Evolutionary conservation across 2,797 vertebrate genomes (phyloP).

Genomic region (Pristis pectinata): DNA sequence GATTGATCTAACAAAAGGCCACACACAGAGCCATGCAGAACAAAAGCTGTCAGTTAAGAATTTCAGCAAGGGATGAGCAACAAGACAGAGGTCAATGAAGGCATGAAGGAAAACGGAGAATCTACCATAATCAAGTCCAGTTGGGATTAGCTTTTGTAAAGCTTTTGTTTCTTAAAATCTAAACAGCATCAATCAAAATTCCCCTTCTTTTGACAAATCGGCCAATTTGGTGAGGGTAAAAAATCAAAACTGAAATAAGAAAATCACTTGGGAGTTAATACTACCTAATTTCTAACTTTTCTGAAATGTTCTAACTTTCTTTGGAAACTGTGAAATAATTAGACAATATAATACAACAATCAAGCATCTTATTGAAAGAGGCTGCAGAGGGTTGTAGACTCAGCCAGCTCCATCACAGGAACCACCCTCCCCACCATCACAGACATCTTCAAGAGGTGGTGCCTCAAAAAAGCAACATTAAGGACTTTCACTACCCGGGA

Average conservation of each 20-base stretch:
- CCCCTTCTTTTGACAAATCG: not conserved
- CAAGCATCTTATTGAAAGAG: not conserved
- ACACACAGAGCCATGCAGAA: not conserved
- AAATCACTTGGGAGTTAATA: not conserved
- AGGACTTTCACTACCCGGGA: too few relatives aligned
- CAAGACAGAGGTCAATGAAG: not conserved
- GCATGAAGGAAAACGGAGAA: not conserved
- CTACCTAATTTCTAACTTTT: not conserved
- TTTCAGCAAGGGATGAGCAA: not conserved
- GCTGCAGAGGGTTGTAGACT: too few relatives aligned
- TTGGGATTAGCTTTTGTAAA: not conserved
- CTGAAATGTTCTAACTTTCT: not conserved
- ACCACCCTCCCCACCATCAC: too few relatives aligned
- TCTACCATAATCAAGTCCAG: not conserved
- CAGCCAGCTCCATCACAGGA: too few relatives aligned
- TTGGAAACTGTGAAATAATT: not conserved
- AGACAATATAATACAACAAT: not conserved
- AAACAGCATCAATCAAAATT: constrained; percentile 31
- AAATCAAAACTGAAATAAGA: not conserved
- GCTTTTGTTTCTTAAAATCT: not conserved
- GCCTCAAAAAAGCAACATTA: too few relatives aligned
- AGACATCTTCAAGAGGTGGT: too few relatives aligned
- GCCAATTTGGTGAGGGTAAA: not conserved
- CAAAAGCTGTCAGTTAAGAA: not conserved
- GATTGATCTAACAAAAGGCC: not conserved